Base-by-base conservation (phyloP, 92 coral and sea anemone species). In the Isaurus tuberculatus region DNA sequence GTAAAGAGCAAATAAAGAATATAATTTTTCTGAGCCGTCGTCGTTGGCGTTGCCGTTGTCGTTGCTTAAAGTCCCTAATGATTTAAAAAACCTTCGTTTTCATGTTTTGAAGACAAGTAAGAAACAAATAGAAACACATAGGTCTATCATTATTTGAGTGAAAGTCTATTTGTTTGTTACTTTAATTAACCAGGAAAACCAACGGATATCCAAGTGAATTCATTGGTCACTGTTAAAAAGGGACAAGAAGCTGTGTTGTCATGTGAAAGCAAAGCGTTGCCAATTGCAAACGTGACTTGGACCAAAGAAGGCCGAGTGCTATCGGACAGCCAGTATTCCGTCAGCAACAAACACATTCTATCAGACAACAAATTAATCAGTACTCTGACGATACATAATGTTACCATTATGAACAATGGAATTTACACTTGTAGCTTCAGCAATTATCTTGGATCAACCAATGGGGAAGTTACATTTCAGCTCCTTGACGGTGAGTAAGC, bases 281-380 rank as follows among this genome's bases (percentile, higher is more conserved):
- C 80, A 51, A 66, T 74, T 3, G 65, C 80, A 8, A 74, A 49
- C n/a, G 80, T 74, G 46, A 51, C 80, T 3, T 74, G 80, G 80
- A 53, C 80, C 8, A 74, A 28, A 34, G 66, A 30, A 28, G 80
- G 80, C 8, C 27, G 22, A 22, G 27, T 74, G 43, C 32, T 74
- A 23, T 51, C 65, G 31, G 9, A 74, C 8, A 34, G 28, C 6
- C 65, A 58, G 1, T 53, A 29, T 74, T 49, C 46, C 34, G n/a
- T 74, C 20, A 74, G 65, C 19, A 55, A 7, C n/a, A 29, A 16
- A 8, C 46, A 51, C 23, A 58, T 0, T 20, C 65, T 8, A 11
- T 5, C 46, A 29, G 51, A n/a, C 46, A 51, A 74, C 65, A 74
- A 30, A 53, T 27, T 74, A 20, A 74, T 74, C 23, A 74, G 65